Percentiles rank a stretch among this genome's conserved stretches.
Conservation (phyloP, 2,797 vertebrate genomes). For the Petrocephalus schoutedeni region DNA sequence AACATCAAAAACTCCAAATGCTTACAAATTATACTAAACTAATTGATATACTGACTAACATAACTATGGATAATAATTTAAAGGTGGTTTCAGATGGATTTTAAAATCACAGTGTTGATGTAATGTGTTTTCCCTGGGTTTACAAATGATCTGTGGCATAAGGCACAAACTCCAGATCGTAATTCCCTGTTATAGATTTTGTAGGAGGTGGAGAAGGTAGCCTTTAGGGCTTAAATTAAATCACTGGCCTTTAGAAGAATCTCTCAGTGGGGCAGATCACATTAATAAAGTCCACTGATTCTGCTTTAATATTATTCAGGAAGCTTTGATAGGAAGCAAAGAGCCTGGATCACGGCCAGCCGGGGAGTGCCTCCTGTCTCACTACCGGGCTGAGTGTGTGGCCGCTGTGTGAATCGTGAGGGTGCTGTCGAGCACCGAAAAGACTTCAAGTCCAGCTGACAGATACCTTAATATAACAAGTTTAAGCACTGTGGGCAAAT, state of each 20-base stretch:
- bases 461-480: background rate
- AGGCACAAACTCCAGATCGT: conserved; percentile 38
- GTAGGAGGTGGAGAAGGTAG: conserved; percentile 50
- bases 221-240: conserved; percentile 70
- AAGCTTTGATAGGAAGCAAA: conserved; percentile 70
- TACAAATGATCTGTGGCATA: conserved; percentile 57
- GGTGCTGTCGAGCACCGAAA: background rate
- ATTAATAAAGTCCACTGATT: conserved; percentile 72
- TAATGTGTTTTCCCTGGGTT: conserved; percentile 35
- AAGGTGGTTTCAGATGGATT: background rate
- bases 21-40: background rate
- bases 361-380: conserved; percentile 42
- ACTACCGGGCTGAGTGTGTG: conserved; percentile 17
- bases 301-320: conserved; percentile 71
- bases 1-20: background rate
- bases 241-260: conserved; percentile 74
- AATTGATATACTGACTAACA: background rate
- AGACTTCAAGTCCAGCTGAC: background rate
- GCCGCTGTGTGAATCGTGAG: conserved; percentile 4
- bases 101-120: background rate
- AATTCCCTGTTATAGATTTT: conserved; percentile 62
- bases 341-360: conserved; percentile 64
- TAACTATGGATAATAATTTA: background rate
- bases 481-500: background rate
- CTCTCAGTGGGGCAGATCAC: conserved; percentile 61